phyloP scores from a whole-genome alignment of 2,113 vertebrate species.

The Oceanodroma tethys region DNA sequence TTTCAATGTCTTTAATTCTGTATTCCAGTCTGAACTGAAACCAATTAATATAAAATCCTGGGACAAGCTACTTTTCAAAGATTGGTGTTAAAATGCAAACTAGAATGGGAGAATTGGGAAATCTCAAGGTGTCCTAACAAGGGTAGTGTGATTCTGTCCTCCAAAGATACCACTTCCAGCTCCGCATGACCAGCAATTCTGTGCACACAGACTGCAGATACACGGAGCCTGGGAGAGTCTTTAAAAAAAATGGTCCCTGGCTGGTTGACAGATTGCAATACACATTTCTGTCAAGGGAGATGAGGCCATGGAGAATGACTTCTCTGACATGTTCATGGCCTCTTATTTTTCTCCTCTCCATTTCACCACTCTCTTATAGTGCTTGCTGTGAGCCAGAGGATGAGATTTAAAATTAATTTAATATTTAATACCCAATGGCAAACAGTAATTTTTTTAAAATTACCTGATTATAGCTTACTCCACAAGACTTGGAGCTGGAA shows the following conservation, averaged over 20 bases:
- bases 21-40: background rate
- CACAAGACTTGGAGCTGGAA: conserved; percentile 25
- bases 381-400: background rate
- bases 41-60: background rate
- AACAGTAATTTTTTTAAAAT: background rate
- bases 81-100: background rate
- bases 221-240: background rate
- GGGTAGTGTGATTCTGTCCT: background rate
- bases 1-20: background rate
- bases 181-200: background rate
- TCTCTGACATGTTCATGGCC: conserved; percentile 7
- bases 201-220: background rate
- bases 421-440: background rate
- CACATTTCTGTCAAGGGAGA: conserved; percentile 21
- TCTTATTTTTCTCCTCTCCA: conserved; percentile 15
- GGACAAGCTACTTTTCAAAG: background rate
- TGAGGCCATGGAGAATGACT: background rate
- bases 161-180: background rate
- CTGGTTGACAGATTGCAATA: background rate
- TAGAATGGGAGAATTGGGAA: background rate
- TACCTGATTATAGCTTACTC: conserved; percentile 24
- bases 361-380: background rate
- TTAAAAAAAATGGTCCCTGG: background rate
- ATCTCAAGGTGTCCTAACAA: background rate
- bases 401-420: conserved; percentile 2